Base-by-base conservation (phyloP, 92 coral and sea anemone species). In the Epizoanthus illoricatus region DNA sequence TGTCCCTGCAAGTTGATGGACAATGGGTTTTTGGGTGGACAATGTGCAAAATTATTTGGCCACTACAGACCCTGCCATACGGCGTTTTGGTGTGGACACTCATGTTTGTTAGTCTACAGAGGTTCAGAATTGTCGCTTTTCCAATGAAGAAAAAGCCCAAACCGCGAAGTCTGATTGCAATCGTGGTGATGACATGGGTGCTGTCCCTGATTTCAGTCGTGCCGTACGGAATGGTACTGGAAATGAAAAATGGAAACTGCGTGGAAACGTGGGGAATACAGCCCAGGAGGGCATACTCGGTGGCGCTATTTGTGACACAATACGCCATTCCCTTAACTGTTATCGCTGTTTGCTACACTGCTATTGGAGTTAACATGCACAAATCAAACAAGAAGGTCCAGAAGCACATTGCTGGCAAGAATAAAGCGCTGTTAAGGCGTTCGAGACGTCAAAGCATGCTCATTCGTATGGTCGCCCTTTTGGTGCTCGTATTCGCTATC, bases 1-100 rank as follows among this genome's bases (percentile, higher is more conserved):
- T 84, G 13, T 65, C 80, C 47, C 61, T 90, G 13, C 68, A 87
- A 20, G 62, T 75, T 20, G 79, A 78, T 54, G 84, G 71, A 2
- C 55, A 73, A n/a, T 92, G 97, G 97, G 56, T 90, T 62, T 90
- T 90, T 66, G 97, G 97, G 7, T 20, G 86, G 10, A 24, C 86
- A 1, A 69, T 92, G 92, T 92, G 97, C 70, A 91, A 90, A 65
- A 58, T 90, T 3, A 24, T 92, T 4, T 90, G 93, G 91, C 97
- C 97, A 0, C 55, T 92, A 56, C 97, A 92, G 74, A 92, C 97
- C 1, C 74, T 91, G 5, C 88, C 92, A 0, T 85, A 87, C n/a
- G 94, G 97, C 0, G 91, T 89, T 5, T 85, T 92, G 15, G 97
- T 92, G 5, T 75, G 92, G 84, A 90, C 89, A 0, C 66, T 92